Base-by-base conservation (phyloP, 2,888 invertebrate species). In the Drosophila prolongata region DNA sequence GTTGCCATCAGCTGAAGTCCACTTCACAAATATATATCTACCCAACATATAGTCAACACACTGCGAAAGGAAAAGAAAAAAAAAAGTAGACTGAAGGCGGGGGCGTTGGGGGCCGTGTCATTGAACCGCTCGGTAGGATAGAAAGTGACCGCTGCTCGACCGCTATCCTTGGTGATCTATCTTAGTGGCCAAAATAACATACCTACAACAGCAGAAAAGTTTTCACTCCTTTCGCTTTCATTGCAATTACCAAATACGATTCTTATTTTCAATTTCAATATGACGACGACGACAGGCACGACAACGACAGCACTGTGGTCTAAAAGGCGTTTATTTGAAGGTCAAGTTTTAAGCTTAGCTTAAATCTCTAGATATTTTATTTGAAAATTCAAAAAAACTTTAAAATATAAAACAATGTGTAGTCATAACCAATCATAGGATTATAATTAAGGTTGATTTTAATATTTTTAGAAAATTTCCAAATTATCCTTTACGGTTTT, bases 251-350 rank as follows among this genome's bases (percentile, higher is more conserved):
- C 85, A 85, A 85, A 85, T 85, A 85, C 85, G 85, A 85, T 85
- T 85, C 85, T 85, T 85, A 85, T 87, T 85, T 85, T 87, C 88
- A 87, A 86, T 85, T 85, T 85, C 85, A 87, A 85, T 85, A 85
- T 85, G 76, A 76, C 58, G 84, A 84, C 85, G 83, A 82, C 85
- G 83, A 87, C 85, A 85, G 76, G 71, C 68, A 71, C 70, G 60
- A 76, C 71, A 61, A 58, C 62, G 62, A 62, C 57, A 10, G 49
- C 68, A 81, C 84, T 60, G 62, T 85, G 80, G 69, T 35, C 8
- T 1, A 0, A 16, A 14, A 27, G 13, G 0, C 0, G n/a, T n/a
- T 30, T 6, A 10, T 0, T 9, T 62, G 35, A 52, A 50, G 44
- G 50, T 50, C 61, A 61, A 53, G 3, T 24, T 1, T 1, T 24